A percentile compares a stretch with the other conserved stretches of the same genome.
Evolutionary conservation across 2,113 vertebrate genomes (phyloP).

Genomic region (Epinephelus lanceolatus): DNA sequence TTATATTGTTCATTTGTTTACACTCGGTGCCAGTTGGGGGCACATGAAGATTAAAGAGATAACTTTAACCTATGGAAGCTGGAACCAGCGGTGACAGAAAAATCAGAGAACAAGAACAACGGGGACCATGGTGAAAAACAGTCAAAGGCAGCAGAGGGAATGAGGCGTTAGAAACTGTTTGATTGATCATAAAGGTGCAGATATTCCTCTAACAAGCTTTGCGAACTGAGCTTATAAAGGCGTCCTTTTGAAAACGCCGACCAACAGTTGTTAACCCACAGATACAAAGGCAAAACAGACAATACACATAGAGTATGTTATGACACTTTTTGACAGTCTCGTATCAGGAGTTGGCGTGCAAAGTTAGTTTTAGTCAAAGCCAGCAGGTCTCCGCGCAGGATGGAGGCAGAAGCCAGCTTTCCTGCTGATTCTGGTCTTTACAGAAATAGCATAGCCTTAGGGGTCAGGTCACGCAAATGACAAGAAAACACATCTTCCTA

Average conservation of each 20-base stretch:
- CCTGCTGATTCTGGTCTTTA: constrained; percentile 1
- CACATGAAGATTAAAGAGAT: constrained; percentile 60
- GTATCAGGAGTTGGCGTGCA: constrained; percentile 13
- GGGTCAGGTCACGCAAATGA: constrained; percentile 11
- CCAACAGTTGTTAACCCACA: constrained; percentile 35
- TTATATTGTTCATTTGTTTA: constrained; percentile 57
- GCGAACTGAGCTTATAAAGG: constrained; percentile 27
- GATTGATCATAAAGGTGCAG: constrained; percentile 55
- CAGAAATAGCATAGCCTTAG: constrained; percentile 21
- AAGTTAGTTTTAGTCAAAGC: constrained; percentile 30
- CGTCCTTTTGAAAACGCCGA: constrained; percentile 49
- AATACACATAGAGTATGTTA: background rate
- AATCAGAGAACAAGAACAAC: constrained; percentile 36
- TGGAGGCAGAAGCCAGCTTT: background rate
- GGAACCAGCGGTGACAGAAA: constrained; percentile 38
- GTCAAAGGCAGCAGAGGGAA: constrained; percentile 22
- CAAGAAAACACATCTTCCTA: background rate
- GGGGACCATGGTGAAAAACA: background rate
- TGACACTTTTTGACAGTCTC: constrained; percentile 15
- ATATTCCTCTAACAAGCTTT: constrained; percentile 64
- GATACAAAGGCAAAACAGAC: constrained; percentile 4
- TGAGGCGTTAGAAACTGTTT: constrained; percentile 36
- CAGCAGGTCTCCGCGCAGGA: constrained; percentile 28
- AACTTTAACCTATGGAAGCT: constrained; percentile 51
- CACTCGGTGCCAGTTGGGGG: constrained; percentile 20